A percentile compares a stretch with the other conserved stretches of the same genome.
These are phyloP conservation scores for Callyntrura sp. DNA, from an alignment of 2,888 invertebrate genomes.

Conservation along the genomic window DNA sequence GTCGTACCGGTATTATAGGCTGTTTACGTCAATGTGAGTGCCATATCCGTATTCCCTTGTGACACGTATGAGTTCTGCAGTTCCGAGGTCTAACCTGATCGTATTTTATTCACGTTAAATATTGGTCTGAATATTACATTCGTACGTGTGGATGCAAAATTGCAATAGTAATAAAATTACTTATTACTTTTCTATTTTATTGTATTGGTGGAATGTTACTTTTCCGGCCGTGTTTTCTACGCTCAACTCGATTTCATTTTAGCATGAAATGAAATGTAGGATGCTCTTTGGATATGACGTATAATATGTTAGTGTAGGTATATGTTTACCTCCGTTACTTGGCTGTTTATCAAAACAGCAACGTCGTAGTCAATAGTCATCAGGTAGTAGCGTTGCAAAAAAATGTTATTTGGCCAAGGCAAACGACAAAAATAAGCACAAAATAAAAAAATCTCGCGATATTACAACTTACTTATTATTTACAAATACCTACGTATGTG, in stretches of 20 bases:
- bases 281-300: too few species aligned
- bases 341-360: too few species aligned
- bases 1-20: not conserved
- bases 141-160: too few species aligned
- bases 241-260: conserved; percentile 27
- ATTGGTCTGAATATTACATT: too few species aligned
- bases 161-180: conserved; percentile 8
- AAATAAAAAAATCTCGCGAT: conserved; percentile 61
- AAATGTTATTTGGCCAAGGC: conserved; percentile 74
- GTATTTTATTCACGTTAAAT: too few species aligned
- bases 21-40: conserved; percentile 8
- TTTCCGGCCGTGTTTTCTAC: not conserved
- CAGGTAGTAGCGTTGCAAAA: too few species aligned
- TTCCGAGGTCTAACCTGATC: not conserved
- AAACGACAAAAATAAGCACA: conserved; percentile 11
- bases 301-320: too few species aligned
- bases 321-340: too few species aligned
- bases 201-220: not conserved
- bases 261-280: conserved; percentile 45
- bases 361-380: too few species aligned
- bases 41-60: conserved; percentile 46
- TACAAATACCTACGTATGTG: not conserved
- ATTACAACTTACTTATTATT: too few species aligned
- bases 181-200: not conserved
- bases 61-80: not conserved